Evolutionary conservation across 2,113 vertebrate genomes (phyloP), one percentile per base, ranked within the genome.

Genomic region (Cervus canadensis): DNA sequence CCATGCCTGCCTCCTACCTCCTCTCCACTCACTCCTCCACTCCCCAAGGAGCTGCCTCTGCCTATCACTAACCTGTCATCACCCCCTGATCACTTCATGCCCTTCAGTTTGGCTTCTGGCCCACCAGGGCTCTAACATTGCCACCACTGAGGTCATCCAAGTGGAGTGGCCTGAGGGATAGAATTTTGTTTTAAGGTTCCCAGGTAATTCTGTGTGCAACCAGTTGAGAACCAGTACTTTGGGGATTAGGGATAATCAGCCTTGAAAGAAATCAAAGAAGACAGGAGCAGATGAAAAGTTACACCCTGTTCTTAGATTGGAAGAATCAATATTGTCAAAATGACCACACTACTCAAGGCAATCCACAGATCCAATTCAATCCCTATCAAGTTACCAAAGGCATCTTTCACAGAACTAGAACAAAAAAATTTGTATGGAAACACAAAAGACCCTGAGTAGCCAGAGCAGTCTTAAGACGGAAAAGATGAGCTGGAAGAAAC

Each of bases 1-100:
- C 43, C 33, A 17, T 0, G 23, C 3, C 4, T 50, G 6, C n/a
- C 43, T 59, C 40, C 25, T 23, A 1, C 7, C 48, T 3, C 33
- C 25, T 74, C 30, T 36, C 13, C 12, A 9, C 57, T 1, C 0
- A 11, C 11, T 28, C 40, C 56, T 54, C 43, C 60, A 25, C 54
- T 11, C 12, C 50, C n/a, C 26, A 56, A 64, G 36, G 30, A 33
- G 26, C n/a, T 59, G 8, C 19, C 16, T 26, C 4, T 6, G 2
- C 23, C 6, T 26, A 4, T 4, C 25, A 6, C 54, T 89, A 3
- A 7, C 40, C 28, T 21, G 14, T 81, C 40, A 1, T 25, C 7
- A 16, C 7, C 6, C 16, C 28, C 15, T n/a, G 2, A 28, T 52
- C 14, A 88, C 10, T 33, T 30, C 52, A 30, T 11, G 33, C 7